Conservation (phyloP, 2,888 invertebrate species). For the Poecilus cupreus region DNA sequence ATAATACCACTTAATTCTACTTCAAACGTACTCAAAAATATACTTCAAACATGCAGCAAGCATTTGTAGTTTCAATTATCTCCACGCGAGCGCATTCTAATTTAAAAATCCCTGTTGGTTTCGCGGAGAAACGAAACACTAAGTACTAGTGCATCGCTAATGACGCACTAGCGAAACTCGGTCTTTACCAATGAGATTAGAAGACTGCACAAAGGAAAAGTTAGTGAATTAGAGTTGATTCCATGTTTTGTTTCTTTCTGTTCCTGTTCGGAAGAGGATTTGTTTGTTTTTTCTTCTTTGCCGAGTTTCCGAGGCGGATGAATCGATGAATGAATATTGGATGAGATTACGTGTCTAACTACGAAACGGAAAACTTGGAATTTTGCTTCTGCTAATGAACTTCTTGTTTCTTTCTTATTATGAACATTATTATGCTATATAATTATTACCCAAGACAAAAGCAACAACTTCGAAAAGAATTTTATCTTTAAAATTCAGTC, state of each 20-base stretch:
- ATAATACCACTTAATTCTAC: too few species aligned
- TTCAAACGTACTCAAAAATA: too few species aligned
- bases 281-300: conserved; percentile 10
- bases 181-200: conserved; percentile 6
- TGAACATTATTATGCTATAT: background rate
- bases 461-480: too few species aligned
- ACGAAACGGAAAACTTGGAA: conserved; percentile 2
- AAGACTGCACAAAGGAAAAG: conserved; percentile 13
- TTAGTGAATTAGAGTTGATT: conserved; percentile 42
- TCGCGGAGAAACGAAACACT: too few species aligned
- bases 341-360: conserved; percentile 25
- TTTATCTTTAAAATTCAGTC: too few species aligned
- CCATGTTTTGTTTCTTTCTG: conserved; percentile 21
- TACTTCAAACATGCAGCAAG: too few species aligned
- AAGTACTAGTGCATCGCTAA: conserved; percentile 11
- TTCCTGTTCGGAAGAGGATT: conserved; percentile 24
- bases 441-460: too few species aligned
- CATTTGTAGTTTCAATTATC: too few species aligned
- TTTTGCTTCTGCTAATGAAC: conserved; percentile 9
- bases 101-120: too few species aligned
- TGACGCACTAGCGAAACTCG: background rate
- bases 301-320: background rate
- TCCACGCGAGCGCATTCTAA: too few species aligned
- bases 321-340: conserved; percentile 21
- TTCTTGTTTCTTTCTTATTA: background rate